Base-by-base conservation (phyloP, 2,113 vertebrate species). In the Tichodroma muraria region DNA sequence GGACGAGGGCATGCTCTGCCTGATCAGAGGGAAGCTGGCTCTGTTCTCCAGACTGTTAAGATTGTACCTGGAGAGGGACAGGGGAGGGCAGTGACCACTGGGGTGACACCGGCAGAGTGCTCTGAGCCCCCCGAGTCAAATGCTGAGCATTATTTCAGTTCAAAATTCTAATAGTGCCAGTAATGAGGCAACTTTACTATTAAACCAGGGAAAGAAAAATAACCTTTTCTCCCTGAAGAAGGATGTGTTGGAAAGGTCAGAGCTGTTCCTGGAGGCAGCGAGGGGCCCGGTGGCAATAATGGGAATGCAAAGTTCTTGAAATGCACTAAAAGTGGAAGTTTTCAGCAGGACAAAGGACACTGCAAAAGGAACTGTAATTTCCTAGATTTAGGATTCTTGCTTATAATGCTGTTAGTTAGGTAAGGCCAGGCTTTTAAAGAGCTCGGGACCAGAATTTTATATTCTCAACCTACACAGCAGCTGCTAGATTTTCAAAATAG, bases 381-480 rank as follows among this genome's bases (percentile, higher is more conserved):
- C 68, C 84, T 73, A 33, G 56, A 52, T 81, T 94, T 53, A 47
- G 27, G 64, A 24, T 83, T 84, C 85, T 84, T 83, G 52, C 76
- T 88, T 86, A 65, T 44, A 77, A 9, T 30, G 59, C 70, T 91
- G 71, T 72, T 92, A 23, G 71, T 95, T 89, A 61, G 89, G 37
- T 87, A 73, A 38, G 84, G 75, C 49, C 23, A 54, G 78, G 72
- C 71, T 80, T 89, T 85, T 52, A 75, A 92, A 90, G 94, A 81
- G 92, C 90, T 94, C 2, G 5, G 65, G 56, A 88, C 52, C 64
- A 94, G 91, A 77, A 83, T 95, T 94, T 94, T 49, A 13, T 85
- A 61, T 95, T 94, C 82, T 25, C 93, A 94, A 80, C 96, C 95
- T 94, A 96, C 95, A 94, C 94, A 97, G 89, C 94, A 95, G 89